phyloP scores from a whole-genome alignment of 2,797 vertebrate species.

The Pogoniulus pusillus region DNA sequence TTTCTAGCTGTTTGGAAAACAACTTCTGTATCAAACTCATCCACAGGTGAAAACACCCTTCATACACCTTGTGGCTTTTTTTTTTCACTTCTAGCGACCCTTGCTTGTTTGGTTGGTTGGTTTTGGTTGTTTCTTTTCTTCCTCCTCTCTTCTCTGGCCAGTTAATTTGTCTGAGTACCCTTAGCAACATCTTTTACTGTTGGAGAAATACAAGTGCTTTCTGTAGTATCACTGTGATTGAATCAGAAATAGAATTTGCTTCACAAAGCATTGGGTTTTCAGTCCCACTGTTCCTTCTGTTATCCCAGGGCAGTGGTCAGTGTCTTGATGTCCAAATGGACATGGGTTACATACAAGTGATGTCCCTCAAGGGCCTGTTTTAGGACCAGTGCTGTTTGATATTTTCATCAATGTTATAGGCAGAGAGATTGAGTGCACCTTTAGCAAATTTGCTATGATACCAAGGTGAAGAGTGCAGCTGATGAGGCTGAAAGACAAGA shows the following conservation, averaged over 20 bases:
- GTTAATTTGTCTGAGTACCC: neutral
- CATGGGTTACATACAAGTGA: too few relatives aligned
- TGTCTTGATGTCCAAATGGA: too few relatives aligned
- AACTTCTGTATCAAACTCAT: neutral
- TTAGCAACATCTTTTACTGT: constrained; percentile 14
- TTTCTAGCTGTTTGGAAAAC: neutral
- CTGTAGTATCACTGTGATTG: neutral
- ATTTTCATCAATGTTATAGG: too few relatives aligned
- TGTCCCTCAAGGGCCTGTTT: too few relatives aligned
- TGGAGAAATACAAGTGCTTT: neutral
- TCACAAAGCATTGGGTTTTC: neutral
- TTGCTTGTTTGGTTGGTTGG: neutral
- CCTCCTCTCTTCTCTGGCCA: neutral
- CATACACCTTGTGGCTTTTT: neutral
- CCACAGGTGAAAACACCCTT: neutral
- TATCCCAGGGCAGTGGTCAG: neutral
- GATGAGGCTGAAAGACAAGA: too few relatives aligned
- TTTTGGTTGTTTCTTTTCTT: neutral
- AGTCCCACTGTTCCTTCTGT: neutral
- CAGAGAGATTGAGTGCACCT: too few relatives aligned
- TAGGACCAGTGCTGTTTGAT: too few relatives aligned
- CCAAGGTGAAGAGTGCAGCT: too few relatives aligned
- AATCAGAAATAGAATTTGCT: constrained; percentile 20
- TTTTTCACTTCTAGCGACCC: neutral
- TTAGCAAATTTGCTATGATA: too few relatives aligned